Conservation (phyloP, 2,888 invertebrate species). For the Acanthosepion pharaonis region DNA sequence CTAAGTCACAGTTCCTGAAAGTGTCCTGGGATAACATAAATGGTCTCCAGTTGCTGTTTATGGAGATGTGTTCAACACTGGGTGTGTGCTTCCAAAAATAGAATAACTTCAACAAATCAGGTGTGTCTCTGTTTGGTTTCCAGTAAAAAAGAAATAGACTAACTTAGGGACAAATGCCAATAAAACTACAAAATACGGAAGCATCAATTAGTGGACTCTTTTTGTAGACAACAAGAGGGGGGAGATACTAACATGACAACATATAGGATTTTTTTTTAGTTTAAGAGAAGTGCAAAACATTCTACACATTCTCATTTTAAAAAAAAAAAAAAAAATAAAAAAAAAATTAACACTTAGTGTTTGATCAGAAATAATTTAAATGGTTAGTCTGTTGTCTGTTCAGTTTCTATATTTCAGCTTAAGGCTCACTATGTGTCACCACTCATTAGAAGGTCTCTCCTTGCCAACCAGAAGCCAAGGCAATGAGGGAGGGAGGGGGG, state of each 20-base stretch:
- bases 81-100: slow-evolving; percentile 48
- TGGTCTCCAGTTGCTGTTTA: slow-evolving; percentile 45
- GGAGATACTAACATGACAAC: slow-evolving; percentile 1
- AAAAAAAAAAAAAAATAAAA: too few species aligned
- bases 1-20: slow-evolving; percentile 38
- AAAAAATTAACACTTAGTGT: background rate
- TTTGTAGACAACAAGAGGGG: slow-evolving; percentile 43
- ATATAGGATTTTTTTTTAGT: background rate
- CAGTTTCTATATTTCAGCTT: background rate
- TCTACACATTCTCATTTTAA: background rate
- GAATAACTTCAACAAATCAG: slow-evolving; percentile 48
- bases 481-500: too few species aligned
- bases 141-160: slow-evolving; percentile 48
- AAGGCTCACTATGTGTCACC: too few species aligned
- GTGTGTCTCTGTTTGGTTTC: slow-evolving; percentile 43
- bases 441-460: background rate
- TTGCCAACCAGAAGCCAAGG: background rate
- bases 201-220: slow-evolving; percentile 41
- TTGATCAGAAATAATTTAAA: background rate
- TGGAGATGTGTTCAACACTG: slow-evolving; percentile 47
- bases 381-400: background rate
- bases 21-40: slow-evolving; percentile 46
- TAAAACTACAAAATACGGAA: slow-evolving; percentile 40
- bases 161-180: slow-evolving; percentile 46
- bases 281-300: slow-evolving; percentile 11